Evolutionary conservation across 92 coral and sea anemone species (phyloP).

Genomic region (Zoanthus sociatus): DNA sequence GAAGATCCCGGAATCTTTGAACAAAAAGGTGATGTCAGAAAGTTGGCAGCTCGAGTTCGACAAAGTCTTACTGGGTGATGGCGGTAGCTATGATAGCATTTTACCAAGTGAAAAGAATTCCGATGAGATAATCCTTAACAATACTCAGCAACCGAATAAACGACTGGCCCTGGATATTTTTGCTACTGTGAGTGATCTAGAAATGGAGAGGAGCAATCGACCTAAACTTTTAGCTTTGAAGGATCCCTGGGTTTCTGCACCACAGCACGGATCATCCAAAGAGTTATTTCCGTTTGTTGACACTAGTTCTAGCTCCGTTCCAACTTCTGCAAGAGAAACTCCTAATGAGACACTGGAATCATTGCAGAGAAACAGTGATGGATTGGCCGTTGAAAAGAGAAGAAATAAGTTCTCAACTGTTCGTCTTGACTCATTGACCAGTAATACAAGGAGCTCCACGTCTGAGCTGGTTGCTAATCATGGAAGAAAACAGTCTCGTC

Average conservation of each 20-base stretch:
- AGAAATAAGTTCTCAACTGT: neutral
- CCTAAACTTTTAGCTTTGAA: constrained; percentile 4
- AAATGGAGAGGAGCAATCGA: neutral
- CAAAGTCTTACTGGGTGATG: constrained; percentile 21
- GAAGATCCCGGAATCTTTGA: constrained; percentile 3
- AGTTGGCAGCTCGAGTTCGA: constrained; percentile 17
- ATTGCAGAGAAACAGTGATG: neutral
- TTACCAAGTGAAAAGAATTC: neutral
- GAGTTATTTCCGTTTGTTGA: constrained; percentile 9
- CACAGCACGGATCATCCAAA: neutral
- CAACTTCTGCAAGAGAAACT: neutral
- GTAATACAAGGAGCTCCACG: neutral
- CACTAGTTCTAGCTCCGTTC: neutral
- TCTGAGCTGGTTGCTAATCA: neutral
- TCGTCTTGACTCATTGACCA: neutral
- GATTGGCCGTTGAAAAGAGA: neutral
- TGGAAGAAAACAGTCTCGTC: neutral
- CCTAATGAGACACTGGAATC: neutral
- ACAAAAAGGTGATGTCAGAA: neutral
- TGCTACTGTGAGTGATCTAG: neutral
- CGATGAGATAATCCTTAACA: neutral
- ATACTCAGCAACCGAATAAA: neutral
- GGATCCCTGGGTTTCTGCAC: neutral
- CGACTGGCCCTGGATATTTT: neutral
- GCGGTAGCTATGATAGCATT: neutral